Conservation (phyloP, 2,113 vertebrate genomes). For the Argyrosomus japonicus region DNA sequence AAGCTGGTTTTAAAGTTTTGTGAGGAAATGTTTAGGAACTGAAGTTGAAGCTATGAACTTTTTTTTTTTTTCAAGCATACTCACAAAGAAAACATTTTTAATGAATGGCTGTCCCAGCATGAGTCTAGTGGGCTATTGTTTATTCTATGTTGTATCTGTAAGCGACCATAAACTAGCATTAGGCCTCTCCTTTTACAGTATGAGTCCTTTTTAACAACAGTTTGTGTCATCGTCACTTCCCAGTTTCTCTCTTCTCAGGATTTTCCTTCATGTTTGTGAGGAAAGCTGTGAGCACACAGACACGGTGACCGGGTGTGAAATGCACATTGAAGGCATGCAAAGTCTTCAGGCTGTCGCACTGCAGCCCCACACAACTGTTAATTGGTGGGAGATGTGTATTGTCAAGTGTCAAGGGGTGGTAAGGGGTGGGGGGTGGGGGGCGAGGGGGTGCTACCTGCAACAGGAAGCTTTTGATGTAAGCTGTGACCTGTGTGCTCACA, state of each 20-base stretch:
- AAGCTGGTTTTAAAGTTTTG: too few species aligned
- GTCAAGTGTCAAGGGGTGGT: constrained; percentile 24
- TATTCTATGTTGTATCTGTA: neutral
- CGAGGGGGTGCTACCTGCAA: constrained; percentile 45
- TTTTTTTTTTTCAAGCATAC: neutral
- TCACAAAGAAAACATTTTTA: neutral
- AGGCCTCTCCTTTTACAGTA: neutral
- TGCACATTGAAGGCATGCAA: constrained; percentile 38
- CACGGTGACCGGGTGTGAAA: constrained; percentile 32
- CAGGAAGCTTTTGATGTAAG: constrained; percentile 73
- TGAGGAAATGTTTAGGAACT: neutral
- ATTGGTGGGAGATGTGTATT: constrained; percentile 69
- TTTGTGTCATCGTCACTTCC: neutral
- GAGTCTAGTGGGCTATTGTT: neutral
- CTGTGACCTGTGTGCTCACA: constrained; percentile 42
- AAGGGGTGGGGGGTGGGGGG: neutral
- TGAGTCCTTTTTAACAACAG: neutral
- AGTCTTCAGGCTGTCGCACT: constrained; percentile 18
- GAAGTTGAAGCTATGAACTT: neutral
- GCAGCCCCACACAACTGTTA: constrained; percentile 37
- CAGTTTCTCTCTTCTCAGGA: neutral
- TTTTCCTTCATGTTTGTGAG: neutral
- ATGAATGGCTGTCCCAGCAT: too few species aligned
- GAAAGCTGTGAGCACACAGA: constrained; percentile 20
- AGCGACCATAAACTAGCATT: neutral